Percentiles rank a stretch among this genome's conserved stretches.
These are phyloP conservation scores for Drosophila quinaria DNA, from an alignment of 2,888 invertebrate species.

Conservation along the genomic window DNA sequence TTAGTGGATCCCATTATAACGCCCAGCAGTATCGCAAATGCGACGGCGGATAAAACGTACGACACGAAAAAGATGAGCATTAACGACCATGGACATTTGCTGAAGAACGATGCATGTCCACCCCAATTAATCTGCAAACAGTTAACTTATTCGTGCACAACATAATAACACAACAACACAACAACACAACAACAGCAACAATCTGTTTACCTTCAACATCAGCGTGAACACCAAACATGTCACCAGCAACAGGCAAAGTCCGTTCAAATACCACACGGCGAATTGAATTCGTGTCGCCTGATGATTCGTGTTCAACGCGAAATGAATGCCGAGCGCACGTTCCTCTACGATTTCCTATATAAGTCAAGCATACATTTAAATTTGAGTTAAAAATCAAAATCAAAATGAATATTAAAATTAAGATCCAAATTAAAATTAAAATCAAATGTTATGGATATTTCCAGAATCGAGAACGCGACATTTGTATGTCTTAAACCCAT, in stretches of 20 bases:
- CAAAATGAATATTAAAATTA: too few relatives aligned
- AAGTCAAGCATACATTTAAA: too few relatives aligned
- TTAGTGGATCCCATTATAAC: slow-evolving; percentile 30
- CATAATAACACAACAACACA: not conserved
- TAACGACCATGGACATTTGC: slow-evolving; percentile 42
- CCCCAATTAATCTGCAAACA: slow-evolving; percentile 45
- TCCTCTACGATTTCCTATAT: slow-evolving; percentile 59
- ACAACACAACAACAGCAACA: not conserved
- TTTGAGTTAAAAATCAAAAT: not conserved
- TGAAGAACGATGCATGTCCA: slow-evolving; percentile 15
- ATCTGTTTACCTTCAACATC: slow-evolving; percentile 51
- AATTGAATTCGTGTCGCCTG: slow-evolving; percentile 26
- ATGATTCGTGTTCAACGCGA: slow-evolving; percentile 27
- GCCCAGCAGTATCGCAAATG: slow-evolving; percentile 46
- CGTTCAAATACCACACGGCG: slow-evolving; percentile 52
- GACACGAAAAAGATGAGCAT: slow-evolving; percentile 44
- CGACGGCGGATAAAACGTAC: slow-evolving; percentile 38
- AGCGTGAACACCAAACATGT: slow-evolving; percentile 14
- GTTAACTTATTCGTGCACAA: not conserved
- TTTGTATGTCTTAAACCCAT: too few relatives aligned
- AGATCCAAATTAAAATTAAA: too few relatives aligned
- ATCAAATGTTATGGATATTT: too few relatives aligned
- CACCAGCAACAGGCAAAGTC: slow-evolving; percentile 35
- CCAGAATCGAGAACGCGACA: too few relatives aligned
- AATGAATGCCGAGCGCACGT: slow-evolving; percentile 27